phyloP scores from a whole-genome alignment of 1,140 invertebrate species.

The Rhyacophila brunnea region DNA sequence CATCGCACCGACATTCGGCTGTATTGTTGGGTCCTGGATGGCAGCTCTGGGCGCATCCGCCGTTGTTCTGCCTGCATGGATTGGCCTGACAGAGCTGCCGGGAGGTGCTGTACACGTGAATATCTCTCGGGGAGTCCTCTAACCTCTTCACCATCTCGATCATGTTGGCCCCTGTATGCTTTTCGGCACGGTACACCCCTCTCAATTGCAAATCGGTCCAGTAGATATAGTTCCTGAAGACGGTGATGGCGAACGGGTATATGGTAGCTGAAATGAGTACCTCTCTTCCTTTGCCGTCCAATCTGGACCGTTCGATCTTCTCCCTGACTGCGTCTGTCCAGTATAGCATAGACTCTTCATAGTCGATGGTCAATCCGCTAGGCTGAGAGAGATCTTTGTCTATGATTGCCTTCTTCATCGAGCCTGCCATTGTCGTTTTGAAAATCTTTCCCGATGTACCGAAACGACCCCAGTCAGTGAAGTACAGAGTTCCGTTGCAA shows the following conservation, averaged over 20 bases:
- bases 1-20: constrained; percentile 85
- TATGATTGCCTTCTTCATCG: constrained; percentile 85
- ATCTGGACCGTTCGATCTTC: constrained; percentile 91
- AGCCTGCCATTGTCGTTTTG: constrained; percentile 94
- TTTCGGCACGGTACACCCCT: constrained; percentile 94
- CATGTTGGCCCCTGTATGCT: constrained; percentile 94
- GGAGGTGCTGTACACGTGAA: constrained; percentile 81
- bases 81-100: constrained; percentile 81
- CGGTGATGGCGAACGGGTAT: constrained; percentile 94
- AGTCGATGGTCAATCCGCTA: constrained; percentile 94
- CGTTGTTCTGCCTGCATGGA: constrained; percentile 89
- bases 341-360: constrained; percentile 91
- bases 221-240: constrained; percentile 90
- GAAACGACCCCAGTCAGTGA: constrained; percentile 91
- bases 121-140: constrained; percentile 87
- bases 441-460: constrained; percentile 93
- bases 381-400: constrained; percentile 91
- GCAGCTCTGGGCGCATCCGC: constrained; percentile 94
- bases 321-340: constrained; percentile 98
- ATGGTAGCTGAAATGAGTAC: constrained; percentile 86
- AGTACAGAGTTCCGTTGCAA: constrained; percentile 91
- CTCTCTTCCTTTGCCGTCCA: constrained; percentile 80
- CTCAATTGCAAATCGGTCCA: constrained; percentile 95
- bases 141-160: constrained; percentile 89
- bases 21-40: constrained; percentile 83